These are phyloP conservation scores for Drosophila mojavensis DNA, from an alignment of 1,140 invertebrate species.

Conservation along the genomic window DNA sequence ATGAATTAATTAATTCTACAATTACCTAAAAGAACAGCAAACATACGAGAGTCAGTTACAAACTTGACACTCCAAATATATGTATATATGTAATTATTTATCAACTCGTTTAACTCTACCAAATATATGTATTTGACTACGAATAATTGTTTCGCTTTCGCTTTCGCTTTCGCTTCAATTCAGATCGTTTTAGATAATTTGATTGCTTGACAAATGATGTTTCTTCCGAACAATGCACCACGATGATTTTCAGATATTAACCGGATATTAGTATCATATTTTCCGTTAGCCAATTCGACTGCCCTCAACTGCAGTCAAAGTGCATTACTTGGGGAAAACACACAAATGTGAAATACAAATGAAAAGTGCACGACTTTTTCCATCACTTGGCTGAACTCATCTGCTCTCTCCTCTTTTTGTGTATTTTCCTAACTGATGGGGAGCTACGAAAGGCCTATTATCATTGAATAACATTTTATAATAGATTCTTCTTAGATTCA, in stretches of 20 bases:
- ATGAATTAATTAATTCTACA: constrained; percentile 30
- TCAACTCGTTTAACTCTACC: constrained; percentile 40
- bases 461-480: no score
- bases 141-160: constrained; percentile 1
- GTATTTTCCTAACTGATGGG: background rate
- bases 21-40: constrained; percentile 34
- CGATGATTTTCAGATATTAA: constrained; percentile 2
- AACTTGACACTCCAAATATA: constrained; percentile 31
- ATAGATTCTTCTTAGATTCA: no score
- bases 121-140: constrained; percentile 37
- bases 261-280: background rate
- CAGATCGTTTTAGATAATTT: constrained; percentile 9
- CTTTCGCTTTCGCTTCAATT: constrained; percentile 19
- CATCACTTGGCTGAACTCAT: constrained; percentile 6
- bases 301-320: constrained; percentile 4
- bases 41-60: constrained; percentile 39
- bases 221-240: constrained; percentile 32
- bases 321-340: constrained; percentile 30
- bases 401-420: background rate
- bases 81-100: background rate
- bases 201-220: background rate
- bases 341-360: constrained; percentile 4
- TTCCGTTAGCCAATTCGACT: constrained; percentile 14
- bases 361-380: constrained; percentile 30
- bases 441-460: no score